Evolutionary conservation across 2,113 vertebrate species (phyloP), one percentile per base, ranked within the genome.

Genomic region (Pteruthius melanotis): DNA sequence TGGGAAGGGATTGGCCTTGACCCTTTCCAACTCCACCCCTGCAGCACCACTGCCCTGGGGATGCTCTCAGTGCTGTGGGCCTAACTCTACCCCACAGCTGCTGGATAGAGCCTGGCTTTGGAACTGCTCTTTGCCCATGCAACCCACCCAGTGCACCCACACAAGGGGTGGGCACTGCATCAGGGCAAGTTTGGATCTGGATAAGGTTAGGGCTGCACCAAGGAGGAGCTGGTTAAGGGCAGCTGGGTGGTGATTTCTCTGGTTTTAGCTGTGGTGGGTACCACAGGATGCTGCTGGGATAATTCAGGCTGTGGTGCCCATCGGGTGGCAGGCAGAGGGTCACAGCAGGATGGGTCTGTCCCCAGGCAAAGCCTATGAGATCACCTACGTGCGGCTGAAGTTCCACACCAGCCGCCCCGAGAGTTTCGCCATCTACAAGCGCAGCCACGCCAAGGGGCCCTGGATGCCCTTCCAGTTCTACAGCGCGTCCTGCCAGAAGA

Each of bases 391-490:
- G 83, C 84, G 99, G 92, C 92, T 99, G 16, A 99, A 99, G 98
- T 99, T 99, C 96, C 99, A 99, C 98, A 99, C 99, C 97, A 99
- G 99, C 44, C 98, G 99, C 6, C 99, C 99, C 0, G 99, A 99
- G 97, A 99, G 99, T 94, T 99, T 99, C 3, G 98, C 98, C 96
- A 99, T 99, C 95, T 99, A 99, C 96, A 99, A 98, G 95, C 98
- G 99, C 72, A 98, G 98, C 13, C 89, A 4, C 0, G 60, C 95
- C 1, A 81, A 35, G 0, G 97, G 98, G 27, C 98, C 98, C 12
- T 99, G 99, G 99, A 88, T 98, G 76, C 98, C 99, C 3, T 99
- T 99, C 97, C 99, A 99, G 96, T 99, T 97, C 97, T 99, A 99
- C 96, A 99, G 99, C 1, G 99, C 98, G 0, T 99, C 99, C 28